Base-by-base conservation (phyloP, 1,140 invertebrate genomes). In the Carposina sasakii region DNA sequence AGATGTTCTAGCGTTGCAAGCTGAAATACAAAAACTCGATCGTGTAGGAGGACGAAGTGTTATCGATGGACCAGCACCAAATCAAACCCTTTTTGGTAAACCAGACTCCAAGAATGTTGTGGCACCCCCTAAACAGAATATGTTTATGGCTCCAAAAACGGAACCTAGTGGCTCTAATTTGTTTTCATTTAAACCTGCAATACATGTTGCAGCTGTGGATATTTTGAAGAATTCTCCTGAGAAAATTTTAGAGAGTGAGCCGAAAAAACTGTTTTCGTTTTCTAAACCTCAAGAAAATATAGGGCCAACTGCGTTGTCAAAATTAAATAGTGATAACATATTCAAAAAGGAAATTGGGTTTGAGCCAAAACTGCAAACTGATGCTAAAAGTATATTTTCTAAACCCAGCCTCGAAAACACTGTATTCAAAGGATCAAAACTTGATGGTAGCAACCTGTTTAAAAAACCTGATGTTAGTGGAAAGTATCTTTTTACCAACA, bases 181-280 rank as follows among this genome's bases (percentile, higher is more conserved):
- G 19, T 82, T 78, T 48, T 67, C 63, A 17, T 82, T 82, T 42
- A 71, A 74, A 59, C 70, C 76, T 15, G 74, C 77, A 19, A 66
- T 72, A 48, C 54, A 63, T 12, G 59, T 82, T 8, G 77, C 68
- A 10, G 47, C 74, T 16, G 57, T 48, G 9, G 75, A 78, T 10
- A 50, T 63, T 9, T 67, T 74, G 15, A 65, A 67, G 22, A 64
- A 54, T 52, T 70, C 72, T 8, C 62, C 72, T n/a, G 71, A 73
- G 26, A 82, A 75, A 56, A 56, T 76, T 34, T 66, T 69, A 30
- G 59, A 50, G 37, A 36, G 33, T 44, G 58, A 68, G 34, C 31
- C 49, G 9, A 73, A 75, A 62, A 76, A 58, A 31, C 20, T 57
- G 48, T 84, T 79, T 55, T 67, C 59, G 23, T 84, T 84, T 69